These are phyloP conservation scores for Carassius auratus DNA, from an alignment of 2,113 vertebrate species.

Conservation along the genomic window DNA sequence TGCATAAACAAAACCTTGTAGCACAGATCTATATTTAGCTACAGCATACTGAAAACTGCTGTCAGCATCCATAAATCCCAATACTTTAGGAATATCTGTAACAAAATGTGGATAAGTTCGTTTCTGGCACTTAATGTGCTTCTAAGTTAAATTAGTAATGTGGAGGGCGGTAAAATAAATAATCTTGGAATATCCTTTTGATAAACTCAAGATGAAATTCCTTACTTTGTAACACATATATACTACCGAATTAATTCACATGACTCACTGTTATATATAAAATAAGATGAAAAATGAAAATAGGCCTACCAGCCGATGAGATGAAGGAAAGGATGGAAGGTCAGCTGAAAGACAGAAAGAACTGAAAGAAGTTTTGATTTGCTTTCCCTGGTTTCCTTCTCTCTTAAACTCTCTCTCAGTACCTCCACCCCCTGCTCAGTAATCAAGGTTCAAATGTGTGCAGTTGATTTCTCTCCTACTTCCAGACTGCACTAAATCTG, in stretches of 20 bases:
- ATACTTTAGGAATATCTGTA: background rate
- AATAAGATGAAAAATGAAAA: background rate
- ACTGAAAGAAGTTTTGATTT: constrained; percentile 4
- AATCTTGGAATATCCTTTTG: background rate
- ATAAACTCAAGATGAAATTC: background rate
- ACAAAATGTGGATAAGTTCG: background rate
- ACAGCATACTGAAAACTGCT: background rate
- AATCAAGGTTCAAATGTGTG: constrained; percentile 19
- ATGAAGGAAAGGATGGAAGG: background rate
- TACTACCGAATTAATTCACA: background rate
- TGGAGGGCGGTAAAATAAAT: background rate
- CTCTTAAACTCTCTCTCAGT: background rate
- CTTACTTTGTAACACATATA: background rate
- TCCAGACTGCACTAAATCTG: background rate
- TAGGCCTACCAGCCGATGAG: background rate
- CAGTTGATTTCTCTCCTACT: constrained; percentile 13
- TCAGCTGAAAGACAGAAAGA: constrained; percentile 6
- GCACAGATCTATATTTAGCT: background rate
- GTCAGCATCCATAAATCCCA: background rate
- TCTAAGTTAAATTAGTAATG: background rate
- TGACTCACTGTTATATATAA: background rate
- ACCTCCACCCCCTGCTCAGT: background rate
- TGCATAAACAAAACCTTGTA: background rate
- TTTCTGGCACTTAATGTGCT: background rate
- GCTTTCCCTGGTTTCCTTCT: background rate